Conservation (phyloP, 2,113 vertebrate genomes). For the Synodontis membranacea region DNA sequence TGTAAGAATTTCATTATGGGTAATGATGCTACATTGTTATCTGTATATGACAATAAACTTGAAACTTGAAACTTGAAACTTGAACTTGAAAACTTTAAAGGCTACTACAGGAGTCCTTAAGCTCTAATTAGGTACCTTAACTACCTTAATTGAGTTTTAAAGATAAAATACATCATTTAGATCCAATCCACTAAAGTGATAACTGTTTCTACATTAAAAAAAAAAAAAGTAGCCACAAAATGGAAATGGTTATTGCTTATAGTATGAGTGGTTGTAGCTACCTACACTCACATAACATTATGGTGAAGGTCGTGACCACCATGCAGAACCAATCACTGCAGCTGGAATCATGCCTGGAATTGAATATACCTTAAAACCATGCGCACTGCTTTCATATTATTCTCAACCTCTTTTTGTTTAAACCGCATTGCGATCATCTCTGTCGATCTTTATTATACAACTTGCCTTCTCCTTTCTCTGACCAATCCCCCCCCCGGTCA, state of each 20-base stretch:
- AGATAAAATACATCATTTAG: neutral
- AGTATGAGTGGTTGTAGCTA: neutral
- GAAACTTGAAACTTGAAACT: too few relatives aligned
- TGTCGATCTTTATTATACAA: neutral
- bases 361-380: conserved; percentile 2
- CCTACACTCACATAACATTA: neutral
- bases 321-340: conserved; percentile 40
- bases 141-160: neutral
- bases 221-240: neutral
- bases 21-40: too few relatives aligned
- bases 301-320: conserved; percentile 37
- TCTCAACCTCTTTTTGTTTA: neutral
- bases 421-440: neutral
- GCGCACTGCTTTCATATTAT: neutral
- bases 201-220: neutral
- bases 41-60: too few relatives aligned
- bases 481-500: neutral
- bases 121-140: neutral
- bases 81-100: too few relatives aligned
- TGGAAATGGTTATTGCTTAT: neutral
- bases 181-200: too few relatives aligned
- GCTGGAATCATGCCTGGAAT: conserved; percentile 18
- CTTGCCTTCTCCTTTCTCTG: neutral
- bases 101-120: neutral
- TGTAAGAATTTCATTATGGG: too few relatives aligned